Percentiles rank a stretch among this genome's conserved stretches.
Conservation (phyloP, 2,797 vertebrate genomes). For the Labeo calbasu region DNA sequence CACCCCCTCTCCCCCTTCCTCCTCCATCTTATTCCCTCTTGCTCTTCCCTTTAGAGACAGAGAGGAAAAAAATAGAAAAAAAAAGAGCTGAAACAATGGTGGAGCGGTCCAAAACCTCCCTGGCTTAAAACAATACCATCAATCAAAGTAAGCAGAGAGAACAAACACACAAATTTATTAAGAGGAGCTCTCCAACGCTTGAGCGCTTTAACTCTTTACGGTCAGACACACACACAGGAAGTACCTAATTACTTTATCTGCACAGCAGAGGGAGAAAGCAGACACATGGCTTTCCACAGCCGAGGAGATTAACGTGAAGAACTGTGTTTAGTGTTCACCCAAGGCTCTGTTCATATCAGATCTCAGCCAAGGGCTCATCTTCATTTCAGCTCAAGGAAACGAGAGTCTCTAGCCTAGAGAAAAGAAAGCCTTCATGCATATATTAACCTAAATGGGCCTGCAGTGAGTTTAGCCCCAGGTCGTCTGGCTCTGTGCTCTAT, state of each 20-base stretch:
- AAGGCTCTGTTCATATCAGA: conserved; percentile 14
- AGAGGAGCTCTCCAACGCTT: conserved; percentile 45
- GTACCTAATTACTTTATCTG: conserved; percentile 29
- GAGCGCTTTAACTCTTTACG: conserved; percentile 53
- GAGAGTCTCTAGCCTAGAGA: conserved; percentile 3
- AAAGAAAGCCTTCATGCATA: conserved; percentile 19
- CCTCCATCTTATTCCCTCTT: conserved; percentile 48
- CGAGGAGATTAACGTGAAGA: conserved; percentile 19
- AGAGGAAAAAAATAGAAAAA: neutral
- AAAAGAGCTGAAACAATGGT: conserved; percentile 79
- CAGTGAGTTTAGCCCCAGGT: conserved; percentile 4
- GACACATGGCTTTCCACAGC: conserved; percentile 16
- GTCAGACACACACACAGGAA: conserved; percentile 38
- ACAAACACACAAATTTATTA: conserved; percentile 67
- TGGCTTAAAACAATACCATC: conserved; percentile 82
- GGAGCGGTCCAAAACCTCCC: conserved; percentile 75
- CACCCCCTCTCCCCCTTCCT: conserved; percentile 19
- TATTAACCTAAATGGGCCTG: conserved; percentile 24
- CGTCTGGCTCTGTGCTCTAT: neutral
- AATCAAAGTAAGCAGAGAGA: conserved; percentile 71
- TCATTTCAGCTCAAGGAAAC: conserved; percentile 32
- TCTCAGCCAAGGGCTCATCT: conserved; percentile 24
- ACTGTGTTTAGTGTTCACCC: conserved; percentile 1
- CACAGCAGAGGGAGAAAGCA: neutral
- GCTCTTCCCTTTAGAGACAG: conserved; percentile 60